Conservation (phyloP, 2,113 vertebrate genomes). For the Bufo gargarizans region DNA sequence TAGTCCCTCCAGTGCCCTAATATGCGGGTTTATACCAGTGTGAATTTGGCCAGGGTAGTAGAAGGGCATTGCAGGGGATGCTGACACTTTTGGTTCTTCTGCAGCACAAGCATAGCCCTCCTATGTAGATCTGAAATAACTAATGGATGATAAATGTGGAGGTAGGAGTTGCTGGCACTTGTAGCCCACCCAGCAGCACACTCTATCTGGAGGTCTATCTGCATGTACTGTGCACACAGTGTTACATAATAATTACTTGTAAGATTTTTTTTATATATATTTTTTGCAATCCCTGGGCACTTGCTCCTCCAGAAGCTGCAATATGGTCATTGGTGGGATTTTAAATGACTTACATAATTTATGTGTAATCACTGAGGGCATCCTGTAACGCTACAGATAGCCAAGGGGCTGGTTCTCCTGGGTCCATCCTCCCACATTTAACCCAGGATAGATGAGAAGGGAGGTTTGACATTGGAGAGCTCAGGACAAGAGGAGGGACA, state of each 20-base stretch:
- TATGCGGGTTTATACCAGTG: too few species aligned
- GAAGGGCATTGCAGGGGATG: too few species aligned
- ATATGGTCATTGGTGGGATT: constrained; percentile 25
- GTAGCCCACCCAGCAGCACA: not conserved
- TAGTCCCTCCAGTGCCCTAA: too few species aligned
- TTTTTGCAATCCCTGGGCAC: not conserved
- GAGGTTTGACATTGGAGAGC: constrained; percentile 69
- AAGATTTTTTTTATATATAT: not conserved
- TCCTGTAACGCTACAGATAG: constrained; percentile 56
- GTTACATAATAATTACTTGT: not conserved
- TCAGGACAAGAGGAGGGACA: constrained; percentile 70
- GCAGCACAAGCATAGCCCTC: not conserved
- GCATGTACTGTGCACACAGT: not conserved
- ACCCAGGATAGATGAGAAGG: constrained; percentile 72
- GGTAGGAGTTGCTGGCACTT: not conserved
- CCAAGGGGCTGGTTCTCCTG: constrained; percentile 75
- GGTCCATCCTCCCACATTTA: constrained; percentile 76
- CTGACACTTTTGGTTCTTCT: not conserved
- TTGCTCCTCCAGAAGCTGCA: constrained; percentile 26
- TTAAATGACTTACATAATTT: constrained; percentile 37
- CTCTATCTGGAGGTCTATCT: not conserved
- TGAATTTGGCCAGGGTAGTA: too few species aligned
- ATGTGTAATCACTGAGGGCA: constrained; percentile 16
- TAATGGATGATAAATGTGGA: not conserved
- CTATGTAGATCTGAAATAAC: not conserved